phyloP scores from a whole-genome alignment of 2,113 vertebrate species.

The Thymallus thymallus region DNA sequence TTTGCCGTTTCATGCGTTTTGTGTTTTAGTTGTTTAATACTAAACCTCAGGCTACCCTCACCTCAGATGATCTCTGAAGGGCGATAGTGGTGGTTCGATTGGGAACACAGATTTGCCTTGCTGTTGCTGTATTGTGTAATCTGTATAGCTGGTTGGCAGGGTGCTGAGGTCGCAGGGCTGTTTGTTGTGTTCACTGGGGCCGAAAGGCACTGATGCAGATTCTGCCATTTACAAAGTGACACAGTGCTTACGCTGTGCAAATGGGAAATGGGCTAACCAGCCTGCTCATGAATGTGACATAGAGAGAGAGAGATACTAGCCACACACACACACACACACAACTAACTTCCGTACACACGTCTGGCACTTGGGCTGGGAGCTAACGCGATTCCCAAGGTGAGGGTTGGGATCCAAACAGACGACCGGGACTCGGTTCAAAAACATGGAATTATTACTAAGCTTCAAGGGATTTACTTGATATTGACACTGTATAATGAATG shows the following conservation, averaged over 20 bases:
- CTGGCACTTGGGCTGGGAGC: slow-evolving; percentile 32
- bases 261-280: slow-evolving; percentile 59
- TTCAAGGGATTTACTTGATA: background rate
- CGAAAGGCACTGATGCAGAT: slow-evolving; percentile 57
- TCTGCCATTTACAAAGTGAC: slow-evolving; percentile 62
- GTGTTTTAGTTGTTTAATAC: slow-evolving; percentile 24
- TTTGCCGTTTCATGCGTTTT: slow-evolving; percentile 49
- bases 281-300: slow-evolving; percentile 56
- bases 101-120: slow-evolving; percentile 46
- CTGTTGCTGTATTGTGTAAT: slow-evolving; percentile 43
- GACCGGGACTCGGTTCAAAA: slow-evolving; percentile 39
- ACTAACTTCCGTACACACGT: slow-evolving; percentile 33
- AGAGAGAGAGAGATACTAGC: too few relatives aligned
- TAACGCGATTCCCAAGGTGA: slow-evolving; percentile 59
- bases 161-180: slow-evolving; percentile 14
- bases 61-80: slow-evolving; percentile 53
- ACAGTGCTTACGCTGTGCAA: slow-evolving; percentile 48
- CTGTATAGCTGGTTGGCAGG: slow-evolving; percentile 14
- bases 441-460: slow-evolving; percentile 22
- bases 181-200: slow-evolving; percentile 36
- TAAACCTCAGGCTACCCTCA: slow-evolving; percentile 21
- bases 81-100: slow-evolving; percentile 36
- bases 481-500: too few relatives aligned
- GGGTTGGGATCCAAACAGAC: slow-evolving; percentile 15
- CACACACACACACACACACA: slow-evolving; percentile 36